Percentiles rank a stretch among this genome's conserved stretches.
phyloP scores from a whole-genome alignment of 2,888 invertebrate genomes.

The Cyrtodaria siliqua region DNA sequence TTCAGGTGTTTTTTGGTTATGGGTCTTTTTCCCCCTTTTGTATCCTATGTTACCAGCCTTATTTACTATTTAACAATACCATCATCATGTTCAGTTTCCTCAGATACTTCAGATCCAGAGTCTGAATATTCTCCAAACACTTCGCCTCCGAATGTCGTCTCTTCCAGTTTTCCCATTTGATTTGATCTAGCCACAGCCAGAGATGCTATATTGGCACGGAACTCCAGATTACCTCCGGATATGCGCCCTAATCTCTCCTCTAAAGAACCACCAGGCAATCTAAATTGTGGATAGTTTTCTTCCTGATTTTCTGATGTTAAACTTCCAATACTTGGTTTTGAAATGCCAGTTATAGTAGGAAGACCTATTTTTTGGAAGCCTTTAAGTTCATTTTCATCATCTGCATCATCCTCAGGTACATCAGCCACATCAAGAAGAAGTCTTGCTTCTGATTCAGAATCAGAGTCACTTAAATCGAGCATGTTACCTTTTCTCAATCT shows the following conservation, averaged over 20 bases:
- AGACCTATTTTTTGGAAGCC: conserved; percentile 12
- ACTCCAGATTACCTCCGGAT: conserved; percentile 58
- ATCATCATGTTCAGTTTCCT: no score
- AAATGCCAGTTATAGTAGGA: neutral
- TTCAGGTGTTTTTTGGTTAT: no score
- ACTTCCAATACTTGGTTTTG: neutral
- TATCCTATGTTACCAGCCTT: no score
- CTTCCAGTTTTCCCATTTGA: conserved; percentile 53
- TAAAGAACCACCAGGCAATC: conserved; percentile 23
- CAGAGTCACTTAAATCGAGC: conserved; percentile 54
- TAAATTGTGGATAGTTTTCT: conserved; percentile 12
- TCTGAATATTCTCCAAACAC: conserved; percentile 68
- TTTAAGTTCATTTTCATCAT: conserved; percentile 4
- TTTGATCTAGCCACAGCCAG: conserved; percentile 72
- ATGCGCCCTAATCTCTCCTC: conserved; percentile 61
- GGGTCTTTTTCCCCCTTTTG: no score
- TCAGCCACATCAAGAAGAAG: neutral
- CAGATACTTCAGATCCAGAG: conserved; percentile 41
- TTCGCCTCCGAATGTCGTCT: conserved; percentile 64
- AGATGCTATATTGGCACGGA: conserved; percentile 71
- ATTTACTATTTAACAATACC: no score
- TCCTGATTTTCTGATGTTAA: conserved; percentile 5
- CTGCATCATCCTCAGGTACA: conserved; percentile 2
- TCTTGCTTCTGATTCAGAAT: conserved; percentile 15
- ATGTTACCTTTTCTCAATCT: conserved; percentile 50